A percentile compares a stretch with the other conserved stretches of the same genome.
phyloP scores from a whole-genome alignment of 2,888 invertebrate species.

The Netelia melanura region DNA sequence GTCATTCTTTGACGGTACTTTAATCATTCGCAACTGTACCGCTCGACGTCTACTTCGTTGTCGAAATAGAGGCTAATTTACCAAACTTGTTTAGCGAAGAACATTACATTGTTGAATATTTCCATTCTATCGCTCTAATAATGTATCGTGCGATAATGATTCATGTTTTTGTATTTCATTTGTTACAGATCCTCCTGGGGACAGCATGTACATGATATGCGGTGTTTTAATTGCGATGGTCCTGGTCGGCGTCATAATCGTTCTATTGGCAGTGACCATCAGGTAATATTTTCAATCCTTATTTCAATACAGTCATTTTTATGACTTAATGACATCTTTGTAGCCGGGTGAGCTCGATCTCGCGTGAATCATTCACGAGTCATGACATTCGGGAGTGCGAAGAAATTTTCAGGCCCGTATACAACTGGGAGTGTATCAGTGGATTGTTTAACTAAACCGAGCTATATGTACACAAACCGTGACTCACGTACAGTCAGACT shows the following conservation, averaged over 20 bases:
- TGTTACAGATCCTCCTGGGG: conserved; percentile 93
- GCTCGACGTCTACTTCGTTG: neutral
- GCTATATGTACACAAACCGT: neutral
- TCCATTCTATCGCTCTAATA: neutral
- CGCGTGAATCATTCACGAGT: neutral
- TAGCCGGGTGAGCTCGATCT: neutral
- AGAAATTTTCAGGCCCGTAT: conserved; percentile 60
- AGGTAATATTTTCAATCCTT: conserved; percentile 87
- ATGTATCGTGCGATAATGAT: conserved; percentile 22
- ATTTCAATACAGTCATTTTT: neutral
- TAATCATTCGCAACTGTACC: too few species aligned
- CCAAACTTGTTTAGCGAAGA: too few species aligned
- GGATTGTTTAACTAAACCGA: neutral
- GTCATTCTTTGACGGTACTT: neutral
- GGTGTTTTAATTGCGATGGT: conserved; percentile 94
- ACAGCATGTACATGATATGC: conserved; percentile 93
- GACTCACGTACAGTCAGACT: neutral
- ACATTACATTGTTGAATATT: too few species aligned
- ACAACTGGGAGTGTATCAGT: neutral
- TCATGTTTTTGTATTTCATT: conserved; percentile 37
- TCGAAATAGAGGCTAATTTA: neutral
- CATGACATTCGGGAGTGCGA: conserved; percentile 30
- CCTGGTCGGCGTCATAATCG: conserved; percentile 92
- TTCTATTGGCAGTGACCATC: conserved; percentile 92
- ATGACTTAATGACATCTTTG: neutral